Percentiles rank a stretch among this genome's conserved stretches.
phyloP scores from a whole-genome alignment of 2,888 invertebrate species.

The Entomobrya multifasciata region DNA sequence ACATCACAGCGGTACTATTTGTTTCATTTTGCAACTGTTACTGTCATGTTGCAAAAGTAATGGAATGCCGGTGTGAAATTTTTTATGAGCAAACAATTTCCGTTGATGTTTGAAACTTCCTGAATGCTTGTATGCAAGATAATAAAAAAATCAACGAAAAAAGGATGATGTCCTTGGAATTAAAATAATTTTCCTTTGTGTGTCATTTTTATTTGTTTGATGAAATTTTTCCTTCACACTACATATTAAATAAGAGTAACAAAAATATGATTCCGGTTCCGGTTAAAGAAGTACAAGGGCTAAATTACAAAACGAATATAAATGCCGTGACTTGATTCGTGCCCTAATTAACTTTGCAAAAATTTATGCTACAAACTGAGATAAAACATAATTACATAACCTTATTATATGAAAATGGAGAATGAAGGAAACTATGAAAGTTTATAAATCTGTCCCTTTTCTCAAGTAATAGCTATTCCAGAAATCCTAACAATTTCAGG shows the following conservation, averaged over 20 bases:
- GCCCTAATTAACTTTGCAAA: constrained; percentile 65
- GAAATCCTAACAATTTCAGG: neutral
- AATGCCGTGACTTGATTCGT: constrained; percentile 54
- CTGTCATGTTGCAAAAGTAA: too few relatives aligned
- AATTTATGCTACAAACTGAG: constrained; percentile 65
- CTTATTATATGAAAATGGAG: neutral
- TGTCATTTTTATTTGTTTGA: neutral
- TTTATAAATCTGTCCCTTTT: neutral
- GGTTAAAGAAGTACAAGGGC: neutral
- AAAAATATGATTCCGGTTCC: neutral
- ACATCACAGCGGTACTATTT: neutral
- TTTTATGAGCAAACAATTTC: neutral
- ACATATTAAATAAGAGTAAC: neutral
- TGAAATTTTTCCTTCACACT: neutral
- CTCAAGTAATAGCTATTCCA: neutral
- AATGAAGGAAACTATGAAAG: neutral
- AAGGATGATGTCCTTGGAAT: neutral
- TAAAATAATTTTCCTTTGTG: neutral
- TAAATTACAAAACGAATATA: neutral
- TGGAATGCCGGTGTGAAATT: too few relatives aligned
- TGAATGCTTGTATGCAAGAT: too few relatives aligned
- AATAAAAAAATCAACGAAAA: neutral
- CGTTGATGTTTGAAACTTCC: neutral
- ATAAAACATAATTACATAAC: neutral
- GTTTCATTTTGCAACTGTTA: constrained; percentile 5